These are phyloP conservation scores for Hormaphis cornu DNA, from an alignment of 1,140 invertebrate species.

Conservation along the genomic window DNA sequence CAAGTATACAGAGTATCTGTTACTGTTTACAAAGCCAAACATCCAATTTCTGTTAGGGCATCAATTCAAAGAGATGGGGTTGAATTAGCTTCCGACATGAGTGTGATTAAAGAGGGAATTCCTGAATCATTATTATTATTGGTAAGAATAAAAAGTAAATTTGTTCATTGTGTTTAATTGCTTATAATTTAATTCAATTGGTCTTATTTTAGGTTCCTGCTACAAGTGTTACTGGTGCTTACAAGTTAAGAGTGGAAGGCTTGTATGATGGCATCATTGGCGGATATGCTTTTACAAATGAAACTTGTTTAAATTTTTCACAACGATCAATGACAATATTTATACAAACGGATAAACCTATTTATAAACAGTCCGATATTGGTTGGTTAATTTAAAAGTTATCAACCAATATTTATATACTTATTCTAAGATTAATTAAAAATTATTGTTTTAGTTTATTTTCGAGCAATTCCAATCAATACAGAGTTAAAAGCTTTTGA, in stretches of 20 bases:
- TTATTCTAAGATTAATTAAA: neutral
- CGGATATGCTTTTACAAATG: conserved; percentile 74
- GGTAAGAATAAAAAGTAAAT: conserved; percentile 46
- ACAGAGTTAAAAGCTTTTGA: conserved; percentile 79
- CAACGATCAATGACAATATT: conserved; percentile 90
- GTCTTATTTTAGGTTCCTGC: conserved; percentile 56
- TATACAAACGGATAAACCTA: conserved; percentile 88
- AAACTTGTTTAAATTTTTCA: conserved; percentile 68
- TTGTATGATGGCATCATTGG: conserved; percentile 72
- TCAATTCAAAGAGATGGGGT: conserved; percentile 79
- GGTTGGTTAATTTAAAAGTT: conserved; percentile 44
- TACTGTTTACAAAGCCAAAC: conserved; percentile 59
- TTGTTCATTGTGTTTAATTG: conserved; percentile 13
- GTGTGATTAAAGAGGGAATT: conserved; percentile 61
- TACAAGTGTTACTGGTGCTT: conserved; percentile 68
- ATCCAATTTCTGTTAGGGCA: conserved; percentile 67
- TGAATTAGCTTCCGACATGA: conserved; percentile 65
- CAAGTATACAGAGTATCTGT: conserved; percentile 76
- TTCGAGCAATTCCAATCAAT: conserved; percentile 80
- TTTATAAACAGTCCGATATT: conserved; percentile 87
- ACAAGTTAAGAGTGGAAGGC: conserved; percentile 79
- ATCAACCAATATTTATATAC: neutral
- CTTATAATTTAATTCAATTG: neutral
- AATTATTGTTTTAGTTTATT: conserved; percentile 55
- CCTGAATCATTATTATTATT: conserved; percentile 70